Evolutionary conservation across 2,797 vertebrate species (phyloP).

Genomic region (Borostomias antarcticus): DNA sequence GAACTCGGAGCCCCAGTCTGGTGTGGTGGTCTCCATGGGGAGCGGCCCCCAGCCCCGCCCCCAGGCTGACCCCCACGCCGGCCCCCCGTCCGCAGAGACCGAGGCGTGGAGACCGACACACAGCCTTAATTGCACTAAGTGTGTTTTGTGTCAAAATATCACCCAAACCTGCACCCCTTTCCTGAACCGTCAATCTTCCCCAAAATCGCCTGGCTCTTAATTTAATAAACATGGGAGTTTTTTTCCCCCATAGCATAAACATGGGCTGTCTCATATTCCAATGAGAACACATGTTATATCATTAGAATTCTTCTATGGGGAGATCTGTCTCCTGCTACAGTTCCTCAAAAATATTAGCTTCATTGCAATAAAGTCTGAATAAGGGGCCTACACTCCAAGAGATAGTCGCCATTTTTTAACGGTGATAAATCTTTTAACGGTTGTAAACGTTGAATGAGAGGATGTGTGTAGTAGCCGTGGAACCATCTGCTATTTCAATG

Average conservation of each 20-base stretch:
- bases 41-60: slow-evolving; percentile 8
- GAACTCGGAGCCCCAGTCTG: slow-evolving; percentile 44
- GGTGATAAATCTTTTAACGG: slow-evolving; percentile 14
- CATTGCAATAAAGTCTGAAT: background rate
- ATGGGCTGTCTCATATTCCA: slow-evolving; percentile 73
- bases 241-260: slow-evolving; percentile 65
- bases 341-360: slow-evolving; percentile 35
- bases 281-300: slow-evolving; percentile 75
- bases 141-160: slow-evolving; percentile 86
- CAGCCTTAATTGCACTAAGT: slow-evolving; percentile 78
- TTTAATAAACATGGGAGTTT: slow-evolving; percentile 74
- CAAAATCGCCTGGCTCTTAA: slow-evolving; percentile 71
- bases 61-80: slow-evolving; percentile 32
- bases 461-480: too few species aligned
- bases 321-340: slow-evolving; percentile 32
- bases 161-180: slow-evolving; percentile 77
- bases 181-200: slow-evolving; percentile 77
- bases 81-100: slow-evolving; percentile 52
- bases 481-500: too few species aligned
- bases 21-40: slow-evolving; percentile 32
- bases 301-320: slow-evolving; percentile 64
- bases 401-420: too few species aligned
- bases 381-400: too few species aligned
- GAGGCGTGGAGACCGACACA: slow-evolving; percentile 63
- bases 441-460: too few species aligned